Percentiles rank a stretch among this genome's conserved stretches.
Evolutionary conservation across 2,113 vertebrate species (phyloP).

Genomic region (Scalopus aquaticus): DNA sequence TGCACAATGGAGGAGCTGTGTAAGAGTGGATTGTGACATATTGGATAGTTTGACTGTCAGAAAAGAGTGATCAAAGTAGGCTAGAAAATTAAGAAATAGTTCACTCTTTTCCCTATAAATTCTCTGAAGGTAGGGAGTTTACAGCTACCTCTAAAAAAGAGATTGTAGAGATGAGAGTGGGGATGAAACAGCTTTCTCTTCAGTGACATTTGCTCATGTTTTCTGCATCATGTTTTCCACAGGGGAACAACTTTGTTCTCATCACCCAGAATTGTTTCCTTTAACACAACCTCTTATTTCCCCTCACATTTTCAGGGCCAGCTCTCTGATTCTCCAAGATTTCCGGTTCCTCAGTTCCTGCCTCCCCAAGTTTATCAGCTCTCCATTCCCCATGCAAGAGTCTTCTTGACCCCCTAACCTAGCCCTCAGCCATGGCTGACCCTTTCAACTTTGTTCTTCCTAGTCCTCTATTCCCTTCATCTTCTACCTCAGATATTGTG

Average conservation of each 20-base stretch:
- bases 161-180: not conserved
- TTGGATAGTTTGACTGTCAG: not conserved
- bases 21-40: not conserved
- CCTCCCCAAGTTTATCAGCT: not conserved
- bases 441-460: not conserved
- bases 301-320: not conserved
- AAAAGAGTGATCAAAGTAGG: not conserved
- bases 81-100: not conserved
- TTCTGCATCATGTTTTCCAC: accelerated
- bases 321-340: not conserved
- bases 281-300: not conserved
- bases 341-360: not conserved
- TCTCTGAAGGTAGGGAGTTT: not conserved
- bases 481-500: not conserved
- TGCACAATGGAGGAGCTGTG: not conserved
- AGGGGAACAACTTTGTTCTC: not conserved
- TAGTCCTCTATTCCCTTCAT: not conserved
- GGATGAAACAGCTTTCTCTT: not conserved
- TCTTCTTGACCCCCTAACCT: not conserved
- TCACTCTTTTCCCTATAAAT: not conserved
- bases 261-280: not conserved
- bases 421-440: not conserved
- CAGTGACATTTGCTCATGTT: not conserved
- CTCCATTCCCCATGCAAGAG: not conserved
- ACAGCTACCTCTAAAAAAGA: not conserved